Evolutionary conservation across 2,113 vertebrate genomes (phyloP), one percentile per base, ranked within the genome.

Genomic region (Illadopsis cleaveri): DNA sequence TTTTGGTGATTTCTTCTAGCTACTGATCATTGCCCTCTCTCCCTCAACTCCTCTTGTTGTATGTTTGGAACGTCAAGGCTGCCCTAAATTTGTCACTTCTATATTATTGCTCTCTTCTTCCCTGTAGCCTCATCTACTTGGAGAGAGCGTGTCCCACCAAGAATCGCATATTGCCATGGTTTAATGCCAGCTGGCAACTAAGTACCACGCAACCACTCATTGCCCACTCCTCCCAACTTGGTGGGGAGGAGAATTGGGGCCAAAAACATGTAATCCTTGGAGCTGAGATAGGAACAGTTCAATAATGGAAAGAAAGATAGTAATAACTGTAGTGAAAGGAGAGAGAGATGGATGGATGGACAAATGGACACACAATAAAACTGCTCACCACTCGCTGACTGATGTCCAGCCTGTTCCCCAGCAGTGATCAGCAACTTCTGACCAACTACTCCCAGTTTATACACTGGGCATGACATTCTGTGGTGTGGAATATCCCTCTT

Each of bases 401-500:
- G 79, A 54, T 76, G 71, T 38, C 31, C n/a, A 56, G 18, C 54
- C 56, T 48, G 22, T 37, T 77, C 48, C 35, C 31, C 56, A 48
- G 40, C 31, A 83, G 31, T 11, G 47, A 61, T 48, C 54, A 69
- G 40, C 47, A 90, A 6, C 62, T 56, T 53, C 62, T 33, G 87
- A n/a, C 21, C 17, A 31, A 4, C 30, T 47, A 19, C 6, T 53
- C 17, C 3, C n/a, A 35, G 25, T 48, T 68, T 54, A 27, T 69
- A 6, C 35, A 33, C 15, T 37, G 31, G 18, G 18, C 54, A 54
- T 35, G 47, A 16, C 0, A 0, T 69, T 69, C 62, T 37, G 0
- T 42, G 40, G 18, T 62, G 48, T 61, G 62, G 62, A 62, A 37
- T 54, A 47, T 54, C 11, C 9, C 22, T 48, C 44, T 62, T 68